phyloP scores from a whole-genome alignment of 2,797 vertebrate genomes.

The Nyctibius grandis region DNA sequence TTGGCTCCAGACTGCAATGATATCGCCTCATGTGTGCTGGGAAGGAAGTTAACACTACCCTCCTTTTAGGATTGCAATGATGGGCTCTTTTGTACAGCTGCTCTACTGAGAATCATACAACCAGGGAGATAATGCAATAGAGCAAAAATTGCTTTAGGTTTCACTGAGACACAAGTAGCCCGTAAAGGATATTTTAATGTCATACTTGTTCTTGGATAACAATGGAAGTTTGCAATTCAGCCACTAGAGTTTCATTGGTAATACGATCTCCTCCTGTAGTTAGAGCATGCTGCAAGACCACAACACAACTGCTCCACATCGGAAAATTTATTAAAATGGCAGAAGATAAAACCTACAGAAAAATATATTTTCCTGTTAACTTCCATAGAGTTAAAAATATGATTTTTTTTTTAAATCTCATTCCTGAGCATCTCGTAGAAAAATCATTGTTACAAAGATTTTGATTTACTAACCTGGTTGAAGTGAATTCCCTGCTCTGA shows the following conservation, averaged over 20 bases:
- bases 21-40: fast-evolving
- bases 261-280: not conserved
- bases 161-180: not conserved
- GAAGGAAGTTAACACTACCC: not conserved
- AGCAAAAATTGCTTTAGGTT: not conserved
- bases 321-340: not conserved
- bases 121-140: fast-evolving
- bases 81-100: not conserved
- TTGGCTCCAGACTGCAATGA: not conserved
- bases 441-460: not conserved
- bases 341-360: not conserved
- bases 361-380: not conserved
- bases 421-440: not conserved
- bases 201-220: not conserved
- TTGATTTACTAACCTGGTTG: not conserved
- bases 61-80: not conserved
- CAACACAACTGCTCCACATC: not conserved
- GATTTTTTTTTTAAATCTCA: not conserved
- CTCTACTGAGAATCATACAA: not conserved
- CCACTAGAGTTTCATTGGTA: not conserved
- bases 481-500: not conserved
- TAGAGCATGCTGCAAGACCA: not conserved
- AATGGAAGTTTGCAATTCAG: not conserved
- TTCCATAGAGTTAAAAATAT: not conserved
- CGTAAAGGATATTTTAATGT: not conserved